phyloP scores from a whole-genome alignment of 1,140 invertebrate species.

The Lasioglossum baleicum region DNA sequence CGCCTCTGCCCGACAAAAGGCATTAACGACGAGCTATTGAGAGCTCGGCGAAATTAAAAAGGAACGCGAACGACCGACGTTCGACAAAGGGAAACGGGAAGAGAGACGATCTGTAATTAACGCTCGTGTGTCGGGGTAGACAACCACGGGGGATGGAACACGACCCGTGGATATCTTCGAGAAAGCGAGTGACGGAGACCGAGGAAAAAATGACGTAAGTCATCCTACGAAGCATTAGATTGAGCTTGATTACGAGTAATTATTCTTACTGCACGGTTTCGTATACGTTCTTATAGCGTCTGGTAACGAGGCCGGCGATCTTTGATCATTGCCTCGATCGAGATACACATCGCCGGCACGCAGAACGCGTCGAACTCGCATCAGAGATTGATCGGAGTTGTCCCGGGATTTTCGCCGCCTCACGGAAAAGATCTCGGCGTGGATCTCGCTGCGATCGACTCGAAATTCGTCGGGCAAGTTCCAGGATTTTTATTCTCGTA shows the following conservation, averaged over 20 bases:
- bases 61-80: constrained; percentile 33
- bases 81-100: constrained; percentile 29
- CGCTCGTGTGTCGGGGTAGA: constrained; percentile 13
- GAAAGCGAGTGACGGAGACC: background rate
- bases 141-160: background rate
- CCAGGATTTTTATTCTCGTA: too few relatives aligned
- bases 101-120: constrained; percentile 60
- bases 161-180: background rate
- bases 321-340: constrained; percentile 59
- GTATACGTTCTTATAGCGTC: constrained; percentile 63
- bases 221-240: constrained; percentile 77
- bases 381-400: constrained; percentile 50
- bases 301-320: constrained; percentile 63
- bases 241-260: constrained; percentile 78
- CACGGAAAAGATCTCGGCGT: constrained; percentile 34
- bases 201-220: constrained; percentile 68
- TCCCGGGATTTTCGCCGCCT: constrained; percentile 35
- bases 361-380: constrained; percentile 35
- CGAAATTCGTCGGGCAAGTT: background rate
- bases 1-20: constrained; percentile 36
- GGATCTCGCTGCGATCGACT: constrained; percentile 1
- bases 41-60: constrained; percentile 50
- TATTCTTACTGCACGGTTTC: constrained; percentile 72
- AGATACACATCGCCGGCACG: constrained; percentile 56
- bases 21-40: constrained; percentile 57